A percentile compares a stretch with the other conserved stretches of the same genome.
phyloP scores from a whole-genome alignment of 2,797 vertebrate species.

The Peromyscus aztecus region DNA sequence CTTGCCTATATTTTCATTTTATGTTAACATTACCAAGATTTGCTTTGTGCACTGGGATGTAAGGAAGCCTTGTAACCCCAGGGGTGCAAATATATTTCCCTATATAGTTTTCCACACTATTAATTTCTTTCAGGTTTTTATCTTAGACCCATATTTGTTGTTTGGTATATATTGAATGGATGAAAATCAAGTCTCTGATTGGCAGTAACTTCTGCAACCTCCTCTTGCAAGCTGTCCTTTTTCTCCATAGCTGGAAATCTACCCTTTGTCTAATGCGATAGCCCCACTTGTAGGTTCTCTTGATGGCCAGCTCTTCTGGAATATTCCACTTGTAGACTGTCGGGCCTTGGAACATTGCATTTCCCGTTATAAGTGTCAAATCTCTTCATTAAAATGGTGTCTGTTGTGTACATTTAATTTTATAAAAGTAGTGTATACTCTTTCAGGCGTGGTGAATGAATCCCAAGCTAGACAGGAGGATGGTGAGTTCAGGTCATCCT shows the following conservation, averaged over 20 bases:
- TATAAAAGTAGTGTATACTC: neutral
- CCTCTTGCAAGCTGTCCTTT: neutral
- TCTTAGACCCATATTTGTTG: neutral
- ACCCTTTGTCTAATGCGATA: neutral
- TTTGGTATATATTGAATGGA: neutral
- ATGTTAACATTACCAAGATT: slow-evolving; percentile 37
- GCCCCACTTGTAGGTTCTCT: neutral
- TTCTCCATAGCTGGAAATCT: neutral
- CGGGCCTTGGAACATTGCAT: neutral
- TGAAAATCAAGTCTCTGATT: slow-evolving; percentile 43
- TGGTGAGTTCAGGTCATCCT: neutral
- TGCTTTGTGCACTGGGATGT: neutral
- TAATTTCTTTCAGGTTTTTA: slow-evolving; percentile 1
- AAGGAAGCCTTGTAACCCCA: neutral
- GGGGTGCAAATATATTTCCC: neutral
- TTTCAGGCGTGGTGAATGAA: neutral
- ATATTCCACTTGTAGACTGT: neutral
- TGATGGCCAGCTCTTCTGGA: neutral
- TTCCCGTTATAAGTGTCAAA: neutral
- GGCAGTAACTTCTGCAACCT: neutral
- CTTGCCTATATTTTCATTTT: slow-evolving; percentile 21
- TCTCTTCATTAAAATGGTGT: neutral
- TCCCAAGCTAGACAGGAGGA: neutral
- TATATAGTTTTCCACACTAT: neutral
- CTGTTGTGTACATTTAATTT: neutral